These are phyloP conservation scores for Leucoraja erinaceus DNA, from an alignment of 2,113 vertebrate species.

Conservation along the genomic window DNA sequence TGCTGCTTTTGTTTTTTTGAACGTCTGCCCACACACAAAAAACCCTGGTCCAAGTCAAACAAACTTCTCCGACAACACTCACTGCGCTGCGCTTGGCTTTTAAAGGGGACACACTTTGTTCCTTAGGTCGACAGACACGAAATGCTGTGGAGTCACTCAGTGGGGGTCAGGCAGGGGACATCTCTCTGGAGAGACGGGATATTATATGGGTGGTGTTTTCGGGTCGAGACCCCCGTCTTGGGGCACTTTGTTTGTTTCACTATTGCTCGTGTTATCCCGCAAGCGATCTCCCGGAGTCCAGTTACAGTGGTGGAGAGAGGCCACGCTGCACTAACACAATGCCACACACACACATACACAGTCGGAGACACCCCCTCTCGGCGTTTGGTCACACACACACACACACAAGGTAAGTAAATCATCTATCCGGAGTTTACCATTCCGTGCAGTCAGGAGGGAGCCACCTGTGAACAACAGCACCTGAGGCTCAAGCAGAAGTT, in stretches of 20 bases:
- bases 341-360: too few species aligned
- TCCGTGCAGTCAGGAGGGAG: neutral
- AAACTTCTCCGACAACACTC: neutral
- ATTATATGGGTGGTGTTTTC: too few species aligned
- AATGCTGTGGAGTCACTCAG: too few species aligned
- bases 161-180: too few species aligned
- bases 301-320: neutral
- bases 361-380: too few species aligned
- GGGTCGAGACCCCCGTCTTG: too few species aligned
- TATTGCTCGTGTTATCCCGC: neutral
- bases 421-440: constrained; percentile 27
- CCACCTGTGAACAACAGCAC: neutral
- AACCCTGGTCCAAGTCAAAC: constrained; percentile 16
- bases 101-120: neutral
- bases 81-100: neutral
- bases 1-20: neutral
- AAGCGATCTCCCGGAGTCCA: neutral
- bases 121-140: too few species aligned
- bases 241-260: too few species aligned
- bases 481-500: neutral
- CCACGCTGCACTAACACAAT: neutral
- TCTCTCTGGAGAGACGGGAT: too few species aligned
- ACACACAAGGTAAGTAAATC: constrained; percentile 3
- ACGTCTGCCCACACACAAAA: neutral
- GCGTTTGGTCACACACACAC: neutral